Evolutionary conservation across 2,888 invertebrate genomes (phyloP), one percentile per base, ranked within the genome.

Genomic region (Priocnemis perturbator): DNA sequence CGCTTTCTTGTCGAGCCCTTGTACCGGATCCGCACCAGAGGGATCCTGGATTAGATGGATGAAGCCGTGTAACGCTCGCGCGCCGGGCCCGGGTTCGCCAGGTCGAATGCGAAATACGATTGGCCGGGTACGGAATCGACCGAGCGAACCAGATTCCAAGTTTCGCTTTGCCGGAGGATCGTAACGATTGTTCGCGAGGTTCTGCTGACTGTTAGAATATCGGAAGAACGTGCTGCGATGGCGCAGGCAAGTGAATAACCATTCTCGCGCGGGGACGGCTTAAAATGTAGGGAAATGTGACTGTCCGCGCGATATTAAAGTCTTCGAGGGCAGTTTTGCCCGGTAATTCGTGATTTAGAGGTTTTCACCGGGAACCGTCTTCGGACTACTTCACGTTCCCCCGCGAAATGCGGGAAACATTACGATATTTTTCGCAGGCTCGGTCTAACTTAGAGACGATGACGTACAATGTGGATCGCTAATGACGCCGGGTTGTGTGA

Each of bases 161-260:
- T 71, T 66, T 73, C 68, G 60, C 26, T 50, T 20, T 58, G 37
- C 19, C 37, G 48, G 59, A 56, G 61, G 52, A 62, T 64, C 71
- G 76, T 76, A 78, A 73, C 69, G 73, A 79, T 78, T 73, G 73
- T 64, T 75, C 71, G 48, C 53, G 17, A 52, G 45, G 64, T 79
- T 71, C 58, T 64, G 76, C 71, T 73, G 76, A 76, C 73, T 78
- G 76, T 19, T 62, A 59, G 71, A 48, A 64, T 67, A 71, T 71
- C 63, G 67, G 71, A 57, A 69, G 69, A 70, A 73, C 60, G 62
- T 75, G 69, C 67, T 63, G 26, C 20, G 75, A 69, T 78, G 69
- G 64, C 61, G 14, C 61, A 30, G 58, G 48, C 23, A 30, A 26
- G 37, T 60, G 45, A 50, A 48, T 63, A 69, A 74, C 47, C 59